Evolutionary conservation across 1,140 invertebrate species (phyloP).

Genomic region (Macrocentrus cingulum): DNA sequence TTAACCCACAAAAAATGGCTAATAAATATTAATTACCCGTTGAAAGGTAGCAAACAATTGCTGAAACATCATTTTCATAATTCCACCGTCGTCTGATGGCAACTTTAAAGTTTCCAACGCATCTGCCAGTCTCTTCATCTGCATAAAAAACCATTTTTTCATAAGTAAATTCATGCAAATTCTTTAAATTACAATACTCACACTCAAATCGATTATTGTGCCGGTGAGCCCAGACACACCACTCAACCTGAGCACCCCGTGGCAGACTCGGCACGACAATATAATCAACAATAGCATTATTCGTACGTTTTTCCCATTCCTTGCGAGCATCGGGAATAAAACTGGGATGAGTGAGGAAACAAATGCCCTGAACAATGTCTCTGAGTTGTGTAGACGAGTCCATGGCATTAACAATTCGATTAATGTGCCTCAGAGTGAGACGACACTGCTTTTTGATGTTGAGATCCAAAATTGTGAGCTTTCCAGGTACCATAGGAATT

Average conservation of each 20-base stretch:
- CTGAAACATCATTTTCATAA: constrained; percentile 83
- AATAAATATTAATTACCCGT: constrained; percentile 66
- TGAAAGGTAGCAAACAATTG: constrained; percentile 79
- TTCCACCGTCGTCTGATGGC: constrained; percentile 82
- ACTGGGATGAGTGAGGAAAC: constrained; percentile 73
- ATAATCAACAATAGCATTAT: constrained; percentile 84
- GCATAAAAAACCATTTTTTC: constrained; percentile 15
- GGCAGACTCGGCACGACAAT: constrained; percentile 81
- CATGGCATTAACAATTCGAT: constrained; percentile 77
- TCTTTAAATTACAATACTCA: constrained; percentile 56
- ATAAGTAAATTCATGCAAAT: not conserved
- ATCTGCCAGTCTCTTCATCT: constrained; percentile 88
- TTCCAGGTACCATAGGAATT: constrained; percentile 86
- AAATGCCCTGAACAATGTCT: constrained; percentile 82
- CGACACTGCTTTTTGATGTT: constrained; percentile 75
- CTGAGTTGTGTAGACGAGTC: constrained; percentile 72
- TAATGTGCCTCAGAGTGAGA: constrained; percentile 79
- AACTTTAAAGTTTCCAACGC: constrained; percentile 76
- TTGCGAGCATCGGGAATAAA: constrained; percentile 73
- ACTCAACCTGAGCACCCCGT: constrained; percentile 80
- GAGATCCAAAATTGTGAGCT: constrained; percentile 70
- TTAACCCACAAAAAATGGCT: too few relatives aligned
- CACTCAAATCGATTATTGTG: constrained; percentile 85
- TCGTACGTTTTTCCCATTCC: constrained; percentile 81
- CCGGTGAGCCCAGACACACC: constrained; percentile 87